phyloP scores from a whole-genome alignment of 2,797 vertebrate species.

The Microctenopoma steveboyesi region DNA sequence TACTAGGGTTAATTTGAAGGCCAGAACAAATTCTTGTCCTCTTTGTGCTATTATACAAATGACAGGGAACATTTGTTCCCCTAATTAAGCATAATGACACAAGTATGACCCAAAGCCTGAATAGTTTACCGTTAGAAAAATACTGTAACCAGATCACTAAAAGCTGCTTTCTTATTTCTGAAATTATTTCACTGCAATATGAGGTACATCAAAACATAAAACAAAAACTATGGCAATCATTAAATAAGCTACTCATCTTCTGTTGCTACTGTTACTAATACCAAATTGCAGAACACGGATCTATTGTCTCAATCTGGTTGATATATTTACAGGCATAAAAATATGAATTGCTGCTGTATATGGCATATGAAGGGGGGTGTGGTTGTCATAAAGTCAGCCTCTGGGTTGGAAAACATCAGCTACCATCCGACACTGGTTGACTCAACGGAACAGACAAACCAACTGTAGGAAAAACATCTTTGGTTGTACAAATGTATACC shows the following conservation, averaged over 20 bases:
- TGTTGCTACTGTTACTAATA: background rate
- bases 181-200: background rate
- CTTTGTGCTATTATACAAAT: conserved; percentile 33
- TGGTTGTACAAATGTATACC: background rate
- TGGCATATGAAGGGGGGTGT: too few species aligned
- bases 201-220: background rate
- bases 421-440: background rate
- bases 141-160: background rate
- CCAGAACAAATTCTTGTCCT: conserved; percentile 7
- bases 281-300: background rate
- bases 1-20: conserved; percentile 35
- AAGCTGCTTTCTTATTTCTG: background rate
- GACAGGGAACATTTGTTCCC: conserved; percentile 47
- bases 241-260: background rate
- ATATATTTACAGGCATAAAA: conserved; percentile 4
- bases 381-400: background rate
- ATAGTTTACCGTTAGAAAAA: background rate
- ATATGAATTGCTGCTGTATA: background rate
- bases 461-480: background rate
- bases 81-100: conserved; percentile 44
- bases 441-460: background rate
- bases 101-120: conserved; percentile 27
- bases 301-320: background rate
- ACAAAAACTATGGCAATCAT: background rate
- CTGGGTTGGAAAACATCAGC: background rate